Conservation (phyloP, 2,797 vertebrate genomes). For the Gymnopithys bicolor region DNA sequence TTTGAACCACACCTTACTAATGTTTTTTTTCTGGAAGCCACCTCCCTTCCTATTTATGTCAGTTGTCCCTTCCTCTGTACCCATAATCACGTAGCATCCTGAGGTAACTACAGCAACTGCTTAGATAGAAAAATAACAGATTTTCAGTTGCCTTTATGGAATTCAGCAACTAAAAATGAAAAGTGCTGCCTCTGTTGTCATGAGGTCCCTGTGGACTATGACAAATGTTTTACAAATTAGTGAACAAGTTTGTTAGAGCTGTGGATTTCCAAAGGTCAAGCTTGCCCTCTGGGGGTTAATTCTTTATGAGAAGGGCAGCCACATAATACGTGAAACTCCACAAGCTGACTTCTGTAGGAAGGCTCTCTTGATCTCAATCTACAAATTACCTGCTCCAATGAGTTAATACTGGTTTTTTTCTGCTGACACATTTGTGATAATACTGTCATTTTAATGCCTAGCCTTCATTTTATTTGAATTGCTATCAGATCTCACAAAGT, state of each 20-base stretch:
- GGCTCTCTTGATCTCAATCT: not conserved
- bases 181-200: not conserved
- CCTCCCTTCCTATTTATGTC: slow-evolving; percentile 36
- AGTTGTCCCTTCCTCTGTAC: not conserved
- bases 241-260: not conserved
- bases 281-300: not conserved
- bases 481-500: not conserved
- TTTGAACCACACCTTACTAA: slow-evolving; percentile 34
- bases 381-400: not conserved
- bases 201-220: not conserved
- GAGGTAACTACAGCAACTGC: not conserved
- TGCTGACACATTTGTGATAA: not conserved
- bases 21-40: slow-evolving; percentile 18
- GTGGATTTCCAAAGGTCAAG: not conserved
- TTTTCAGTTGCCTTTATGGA: not conserved
- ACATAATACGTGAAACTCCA: not conserved
- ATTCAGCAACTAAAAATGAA: not conserved
- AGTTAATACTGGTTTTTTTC: not conserved
- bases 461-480: not conserved
- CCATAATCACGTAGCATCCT: not conserved
- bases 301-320: not conserved
- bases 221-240: not conserved
- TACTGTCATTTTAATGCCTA: not conserved
- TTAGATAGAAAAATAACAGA: not conserved
- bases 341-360: not conserved